Base-by-base conservation (phyloP, 2,797 vertebrate species). In the Xerus rutilus region DNA sequence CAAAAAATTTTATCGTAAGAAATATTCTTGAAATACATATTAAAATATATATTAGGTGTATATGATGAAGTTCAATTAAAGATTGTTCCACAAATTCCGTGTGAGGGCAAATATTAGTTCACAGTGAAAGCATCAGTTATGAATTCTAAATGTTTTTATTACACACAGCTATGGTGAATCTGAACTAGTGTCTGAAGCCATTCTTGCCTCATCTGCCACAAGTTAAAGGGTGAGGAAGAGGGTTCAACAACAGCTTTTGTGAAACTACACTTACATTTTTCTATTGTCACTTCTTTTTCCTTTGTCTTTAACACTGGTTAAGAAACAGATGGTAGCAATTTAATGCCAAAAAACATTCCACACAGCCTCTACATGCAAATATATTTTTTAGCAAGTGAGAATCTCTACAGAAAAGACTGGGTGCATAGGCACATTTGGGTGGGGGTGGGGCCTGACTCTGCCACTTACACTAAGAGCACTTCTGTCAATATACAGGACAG, bases 301-400 rank as follows among this genome's bases (percentile, higher is more conserved):
- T 70, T 91, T 92, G 84, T 67, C 62, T 93, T 81, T 89, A 77
- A 85, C 49, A 85, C 2, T 70, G 59, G 32, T 79, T 86, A 59
- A 87, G 64, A 82, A 95, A 90, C 94, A 97, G 86, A 95, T 74
- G 92, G 94, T 57, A 96, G 32, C 47, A 73, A 96, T 79, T 96
- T 78, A 81, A 32, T 94, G 73, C 62, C 89, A 96, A 49, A 85
- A 85, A 93, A 78, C 39, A 47, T 7, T 47, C 79, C 94, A 93
- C 86, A 87, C 72, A 35, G 72, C 30, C 70, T 95, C 78, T 74
- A 59, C 17, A 39, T n/a, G 32, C 8, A 87, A 86, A 30, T 30
- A 25, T 43, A 45, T 92, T 88, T 83, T 79, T 30, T 47, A 86
- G 62, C 4, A 81, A 87, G 62, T 49, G 2, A 2, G 7, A 21